These are phyloP conservation scores for Tricholauxania praeusta DNA, from an alignment of 2,888 invertebrate genomes.

Conservation along the genomic window DNA sequence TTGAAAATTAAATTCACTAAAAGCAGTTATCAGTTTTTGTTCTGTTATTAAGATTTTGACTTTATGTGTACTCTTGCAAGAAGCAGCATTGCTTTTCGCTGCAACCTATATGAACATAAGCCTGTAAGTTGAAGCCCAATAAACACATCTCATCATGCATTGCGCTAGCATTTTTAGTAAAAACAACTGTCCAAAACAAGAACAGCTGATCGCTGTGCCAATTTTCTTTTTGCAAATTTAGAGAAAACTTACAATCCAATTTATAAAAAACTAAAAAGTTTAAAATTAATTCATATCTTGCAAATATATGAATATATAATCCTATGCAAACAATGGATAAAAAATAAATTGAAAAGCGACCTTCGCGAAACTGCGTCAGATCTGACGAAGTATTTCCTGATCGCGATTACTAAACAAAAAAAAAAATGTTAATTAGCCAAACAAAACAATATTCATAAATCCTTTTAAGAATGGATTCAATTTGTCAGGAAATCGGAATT, in stretches of 20 bases:
- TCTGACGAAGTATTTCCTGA: not conserved
- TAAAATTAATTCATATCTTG: not conserved
- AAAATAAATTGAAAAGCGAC: not conserved
- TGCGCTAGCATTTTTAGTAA: not conserved
- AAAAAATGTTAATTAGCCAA: constrained; percentile 19
- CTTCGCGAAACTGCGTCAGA: too few species aligned
- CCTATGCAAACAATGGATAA: not conserved
- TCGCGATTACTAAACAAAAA: not conserved
- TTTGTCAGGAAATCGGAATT: constrained; percentile 79
- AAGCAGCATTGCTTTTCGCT: too few species aligned
- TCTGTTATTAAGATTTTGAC: too few species aligned
- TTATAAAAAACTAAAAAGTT: too few species aligned
- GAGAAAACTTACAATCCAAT: too few species aligned
- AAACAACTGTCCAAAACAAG: constrained; percentile 1
- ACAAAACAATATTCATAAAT: not conserved
- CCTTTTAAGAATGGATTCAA: constrained; percentile 72
- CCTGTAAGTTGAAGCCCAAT: too few species aligned
- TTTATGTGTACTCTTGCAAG: too few species aligned
- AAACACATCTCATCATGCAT: not conserved
- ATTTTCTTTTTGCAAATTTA: constrained; percentile 5
- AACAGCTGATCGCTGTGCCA: constrained; percentile 24
- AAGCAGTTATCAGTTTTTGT: too few species aligned
- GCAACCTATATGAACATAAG: too few species aligned
- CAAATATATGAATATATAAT: not conserved
- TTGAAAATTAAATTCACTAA: too few species aligned